Base-by-base conservation (phyloP, 2,888 invertebrate species). In the Tupiocoris notatus region DNA sequence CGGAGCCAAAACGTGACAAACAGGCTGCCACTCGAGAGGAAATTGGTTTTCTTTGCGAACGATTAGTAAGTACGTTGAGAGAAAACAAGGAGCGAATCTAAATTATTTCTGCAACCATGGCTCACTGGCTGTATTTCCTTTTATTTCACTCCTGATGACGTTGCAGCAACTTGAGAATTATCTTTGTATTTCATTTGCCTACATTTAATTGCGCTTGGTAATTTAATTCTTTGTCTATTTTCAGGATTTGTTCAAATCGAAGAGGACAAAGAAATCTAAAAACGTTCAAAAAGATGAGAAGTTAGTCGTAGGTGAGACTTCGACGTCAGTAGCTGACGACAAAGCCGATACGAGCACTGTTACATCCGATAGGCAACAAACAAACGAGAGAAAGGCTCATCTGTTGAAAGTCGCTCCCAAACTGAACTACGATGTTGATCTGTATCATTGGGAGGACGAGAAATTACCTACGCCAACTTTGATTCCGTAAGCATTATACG, bases 401-500 rank as follows among this genome's bases (percentile, higher is more conserved):
- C 79, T 84, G 20, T 77, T 84, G 24, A 80, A 82, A 24, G 80
- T 82, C 61, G 86, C 85, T 17, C 86, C 86, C 2, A 83, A 85
- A 77, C 80, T 86, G 1, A 84, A 86, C 0, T 87, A 83, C 82
- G 86, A 86, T 76, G 81, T 84, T 20, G 87, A 87, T 81, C 81
- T 87, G 24, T 85, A 84, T 79, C 84, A 85, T 79, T 87, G 87
- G 87, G 87, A 86, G 79, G 85, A 86, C 76, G 82, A 84, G 63
- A 81, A 85, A 67, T 81, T 85, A 25, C 81, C 83, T 23, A 83
- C 84, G 18, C 86, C 86, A 20, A 81, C 83, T 0, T 80, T 85
- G 76, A 81, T 84, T 56, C 83, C 84, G 85, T 85, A 80, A 82
- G 83, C 81, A 23, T n/a, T 16, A 22, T 7, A 39, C 39, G 12